These are phyloP conservation scores for Calephelis nemesis DNA, from an alignment of 1,140 invertebrate species.

Conservation along the genomic window DNA sequence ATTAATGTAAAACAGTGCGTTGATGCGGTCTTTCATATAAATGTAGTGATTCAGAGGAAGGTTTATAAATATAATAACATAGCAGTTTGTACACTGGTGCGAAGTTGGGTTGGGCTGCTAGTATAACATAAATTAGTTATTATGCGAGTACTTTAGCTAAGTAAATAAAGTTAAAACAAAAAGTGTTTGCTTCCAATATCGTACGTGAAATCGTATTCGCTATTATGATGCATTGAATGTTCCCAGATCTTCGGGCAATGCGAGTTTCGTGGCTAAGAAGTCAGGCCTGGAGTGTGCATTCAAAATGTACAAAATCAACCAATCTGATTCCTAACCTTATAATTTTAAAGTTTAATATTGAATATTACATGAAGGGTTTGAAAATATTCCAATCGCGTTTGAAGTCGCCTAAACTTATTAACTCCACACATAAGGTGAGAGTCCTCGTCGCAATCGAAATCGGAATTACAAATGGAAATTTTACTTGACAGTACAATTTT, in stretches of 20 bases:
- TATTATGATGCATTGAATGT: conserved; percentile 11
- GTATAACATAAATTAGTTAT: too few species aligned
- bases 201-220: background rate
- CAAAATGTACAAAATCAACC: background rate
- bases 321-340: background rate
- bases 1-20: too few species aligned
- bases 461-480: conserved; percentile 5
- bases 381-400: background rate
- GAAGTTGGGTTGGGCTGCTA: too few species aligned
- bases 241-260: conserved; percentile 6
- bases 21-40: too few species aligned
- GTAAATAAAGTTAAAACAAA: too few species aligned
- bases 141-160: too few species aligned
- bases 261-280: conserved; percentile 5
- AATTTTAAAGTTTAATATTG: background rate
- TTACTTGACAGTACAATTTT: background rate
- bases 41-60: too few species aligned
- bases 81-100: too few species aligned
- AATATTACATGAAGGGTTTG: background rate
- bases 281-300: conserved; percentile 2
- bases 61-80: too few species aligned
- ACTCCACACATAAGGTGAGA: background rate
- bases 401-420: background rate
- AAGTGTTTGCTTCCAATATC: background rate
- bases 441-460: conserved; percentile 1